Percentiles rank a stretch among this genome's conserved stretches.
phyloP scores from a whole-genome alignment of 1,140 invertebrate species.

The Drosophila insularis region DNA sequence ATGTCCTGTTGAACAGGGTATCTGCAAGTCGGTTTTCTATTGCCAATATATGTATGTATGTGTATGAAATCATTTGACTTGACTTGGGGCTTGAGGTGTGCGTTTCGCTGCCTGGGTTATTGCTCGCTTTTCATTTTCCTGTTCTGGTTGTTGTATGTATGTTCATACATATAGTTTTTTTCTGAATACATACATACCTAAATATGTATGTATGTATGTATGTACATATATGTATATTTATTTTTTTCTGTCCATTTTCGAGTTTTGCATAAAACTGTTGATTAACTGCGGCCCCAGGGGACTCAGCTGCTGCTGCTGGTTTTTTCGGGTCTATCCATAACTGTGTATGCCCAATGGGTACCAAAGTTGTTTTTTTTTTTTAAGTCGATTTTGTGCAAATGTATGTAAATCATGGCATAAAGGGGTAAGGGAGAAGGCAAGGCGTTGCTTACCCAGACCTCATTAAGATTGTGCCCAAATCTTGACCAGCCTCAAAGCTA shows the following conservation, averaged over 20 bases:
- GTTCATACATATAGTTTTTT: background rate
- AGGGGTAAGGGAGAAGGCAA: too few relatives aligned
- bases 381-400: background rate
- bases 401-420: background rate
- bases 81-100: conserved; percentile 70
- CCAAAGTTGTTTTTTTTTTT: conserved; percentile 44
- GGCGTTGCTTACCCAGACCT: background rate
- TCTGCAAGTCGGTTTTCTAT: background rate
- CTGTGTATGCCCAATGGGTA: conserved; percentile 44
- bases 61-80: conserved; percentile 12
- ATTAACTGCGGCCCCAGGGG: conserved; percentile 67
- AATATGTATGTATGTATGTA: background rate
- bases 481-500: conserved; percentile 2
- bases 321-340: conserved; percentile 40
- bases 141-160: conserved; percentile 55
- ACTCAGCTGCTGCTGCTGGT: conserved; percentile 66
- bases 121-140: conserved; percentile 80
- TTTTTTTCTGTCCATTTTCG: conserved; percentile 26
- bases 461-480: background rate
- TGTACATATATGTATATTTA: conserved; percentile 3
- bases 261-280: conserved; percentile 78
- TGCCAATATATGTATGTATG: background rate
- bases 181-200: too few relatives aligned
- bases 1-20: background rate
- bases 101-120: conserved; percentile 74